phyloP scores from a whole-genome alignment of 2,888 invertebrate species.

The Drosophila ezoana region DNA sequence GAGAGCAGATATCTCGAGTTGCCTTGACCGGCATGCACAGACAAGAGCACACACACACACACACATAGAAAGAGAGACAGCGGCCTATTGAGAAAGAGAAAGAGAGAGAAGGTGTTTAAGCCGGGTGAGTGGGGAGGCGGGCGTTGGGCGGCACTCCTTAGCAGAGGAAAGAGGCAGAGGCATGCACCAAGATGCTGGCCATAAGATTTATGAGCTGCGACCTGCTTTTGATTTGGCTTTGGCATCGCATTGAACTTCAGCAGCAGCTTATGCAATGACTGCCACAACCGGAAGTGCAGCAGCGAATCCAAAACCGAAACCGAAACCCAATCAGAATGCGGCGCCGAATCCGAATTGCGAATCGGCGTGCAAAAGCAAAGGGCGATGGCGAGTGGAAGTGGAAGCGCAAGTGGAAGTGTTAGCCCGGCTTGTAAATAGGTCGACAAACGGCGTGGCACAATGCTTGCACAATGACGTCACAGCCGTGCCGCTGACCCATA shows the following conservation, averaged over 20 bases:
- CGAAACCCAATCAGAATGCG: conserved; percentile 9
- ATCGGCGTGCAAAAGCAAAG: conserved; percentile 14
- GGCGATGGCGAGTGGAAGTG: conserved; percentile 12
- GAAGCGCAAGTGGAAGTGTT: conserved; percentile 3
- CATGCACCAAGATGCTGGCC: conserved; percentile 24
- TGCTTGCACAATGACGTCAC: conserved; percentile 70
- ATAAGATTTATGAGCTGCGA: conserved; percentile 56
- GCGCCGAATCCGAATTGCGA: conserved; percentile 17
- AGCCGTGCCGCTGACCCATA: conserved; percentile 72
- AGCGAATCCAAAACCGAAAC: conserved; percentile 8
- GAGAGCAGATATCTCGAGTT: conserved; percentile 40
- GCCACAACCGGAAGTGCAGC: conserved; percentile 40
- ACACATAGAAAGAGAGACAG: conserved; percentile 12
- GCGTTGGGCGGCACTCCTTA: too few species aligned
- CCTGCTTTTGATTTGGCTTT: conserved; percentile 54
- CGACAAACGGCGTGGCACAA: conserved; percentile 52
- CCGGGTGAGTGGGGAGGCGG: not conserved
- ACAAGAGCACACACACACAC: conserved; percentile 20
- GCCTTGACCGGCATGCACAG: conserved; percentile 68
- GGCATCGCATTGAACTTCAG: conserved; percentile 71
- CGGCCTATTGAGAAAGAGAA: too few species aligned
- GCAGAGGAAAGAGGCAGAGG: too few species aligned
- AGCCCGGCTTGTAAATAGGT: conserved; percentile 61
- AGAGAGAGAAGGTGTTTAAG: not conserved
- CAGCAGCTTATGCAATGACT: conserved; percentile 58